These are phyloP conservation scores for Hanleya hanleyi DNA, from an alignment of 2,888 invertebrate genomes.

Conservation along the genomic window DNA sequence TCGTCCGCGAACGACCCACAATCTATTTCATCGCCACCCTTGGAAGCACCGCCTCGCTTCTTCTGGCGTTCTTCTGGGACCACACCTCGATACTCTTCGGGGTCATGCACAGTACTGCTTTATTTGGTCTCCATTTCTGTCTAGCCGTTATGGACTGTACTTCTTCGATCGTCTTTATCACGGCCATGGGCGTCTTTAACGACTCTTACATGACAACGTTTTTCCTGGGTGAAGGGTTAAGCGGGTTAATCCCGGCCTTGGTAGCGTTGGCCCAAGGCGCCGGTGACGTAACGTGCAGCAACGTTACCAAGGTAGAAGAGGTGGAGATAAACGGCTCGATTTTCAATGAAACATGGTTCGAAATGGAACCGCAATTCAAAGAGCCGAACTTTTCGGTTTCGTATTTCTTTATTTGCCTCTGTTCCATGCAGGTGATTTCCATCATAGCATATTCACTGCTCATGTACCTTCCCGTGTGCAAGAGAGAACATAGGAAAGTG, in stretches of 20 bases:
- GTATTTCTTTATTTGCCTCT: neutral
- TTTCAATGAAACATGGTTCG: neutral
- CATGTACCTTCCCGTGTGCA: neutral
- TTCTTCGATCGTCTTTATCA: neutral
- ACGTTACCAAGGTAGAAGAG: too few species aligned
- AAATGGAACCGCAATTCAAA: neutral
- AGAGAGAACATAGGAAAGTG: too few species aligned
- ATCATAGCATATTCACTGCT: neutral
- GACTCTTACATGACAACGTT: neutral
- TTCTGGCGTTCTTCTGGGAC: neutral
- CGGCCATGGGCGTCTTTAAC: neutral
- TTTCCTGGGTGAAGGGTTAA: neutral
- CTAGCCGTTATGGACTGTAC: neutral
- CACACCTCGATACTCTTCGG: neutral
- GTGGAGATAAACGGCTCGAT: neutral
- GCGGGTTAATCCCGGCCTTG: neutral
- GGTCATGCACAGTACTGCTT: neutral
- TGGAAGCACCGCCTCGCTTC: neutral
- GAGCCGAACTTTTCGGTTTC: neutral
- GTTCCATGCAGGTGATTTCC: neutral
- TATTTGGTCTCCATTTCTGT: neutral
- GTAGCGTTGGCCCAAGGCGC: neutral
- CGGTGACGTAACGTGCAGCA: neutral
- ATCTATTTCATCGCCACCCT: neutral
- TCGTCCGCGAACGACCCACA: slow-evolving; percentile 49